Evolutionary conservation across 2,113 vertebrate species (phyloP).

Genomic region (Anas platyrhynchos): DNA sequence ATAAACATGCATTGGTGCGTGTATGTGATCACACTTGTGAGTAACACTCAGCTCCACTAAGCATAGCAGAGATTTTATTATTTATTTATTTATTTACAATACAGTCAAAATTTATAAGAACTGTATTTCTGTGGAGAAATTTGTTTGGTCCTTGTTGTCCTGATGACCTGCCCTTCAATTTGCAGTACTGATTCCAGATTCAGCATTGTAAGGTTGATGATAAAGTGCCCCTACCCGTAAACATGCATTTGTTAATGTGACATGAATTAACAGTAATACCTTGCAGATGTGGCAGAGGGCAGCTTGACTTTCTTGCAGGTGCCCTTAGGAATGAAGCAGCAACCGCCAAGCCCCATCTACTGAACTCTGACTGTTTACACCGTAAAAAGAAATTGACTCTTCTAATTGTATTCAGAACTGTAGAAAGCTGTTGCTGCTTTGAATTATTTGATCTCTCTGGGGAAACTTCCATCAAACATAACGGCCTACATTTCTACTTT

Average conservation of each 20-base stretch:
- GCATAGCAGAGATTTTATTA: neutral
- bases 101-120: neutral
- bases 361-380: neutral
- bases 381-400: constrained; percentile 16
- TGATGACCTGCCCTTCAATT: neutral
- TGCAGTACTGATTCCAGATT: neutral
- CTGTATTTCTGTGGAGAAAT: neutral
- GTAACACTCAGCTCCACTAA: neutral
- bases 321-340: neutral
- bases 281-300: neutral
- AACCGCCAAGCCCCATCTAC: neutral
- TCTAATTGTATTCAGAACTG: constrained; percentile 49
- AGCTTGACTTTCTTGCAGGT: neutral
- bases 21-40: neutral
- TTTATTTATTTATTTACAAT: neutral
- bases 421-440: constrained; percentile 42
- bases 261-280: neutral
- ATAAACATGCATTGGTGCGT: neutral
- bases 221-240: neutral
- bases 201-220: neutral
- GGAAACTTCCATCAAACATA: constrained; percentile 54
- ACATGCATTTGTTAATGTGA: neutral
- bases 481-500: constrained; percentile 60
- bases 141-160: neutral
- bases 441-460: constrained; percentile 57